A percentile compares a stretch with the other conserved stretches of the same genome.
phyloP scores from a whole-genome alignment of 1,140 invertebrate species.

The Drosophila murphyi region DNA sequence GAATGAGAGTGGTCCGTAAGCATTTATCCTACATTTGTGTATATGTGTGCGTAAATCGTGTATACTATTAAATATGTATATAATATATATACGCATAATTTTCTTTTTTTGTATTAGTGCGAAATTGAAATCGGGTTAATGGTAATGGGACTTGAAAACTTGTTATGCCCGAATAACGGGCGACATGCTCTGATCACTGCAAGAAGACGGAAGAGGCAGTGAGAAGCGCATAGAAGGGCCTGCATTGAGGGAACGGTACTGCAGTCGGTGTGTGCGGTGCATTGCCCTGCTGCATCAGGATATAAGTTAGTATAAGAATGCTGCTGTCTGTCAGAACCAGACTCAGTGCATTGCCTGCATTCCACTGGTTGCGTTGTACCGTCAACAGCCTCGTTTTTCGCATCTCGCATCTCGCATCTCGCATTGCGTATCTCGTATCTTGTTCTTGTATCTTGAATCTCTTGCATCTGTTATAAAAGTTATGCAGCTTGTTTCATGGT shows the following conservation, averaged over 20 bases:
- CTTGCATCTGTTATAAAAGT: constrained; percentile 9
- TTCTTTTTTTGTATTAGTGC: constrained; percentile 17
- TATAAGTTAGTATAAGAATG: constrained; percentile 26
- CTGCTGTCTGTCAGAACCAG: not conserved
- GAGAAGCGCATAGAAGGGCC: constrained; percentile 35
- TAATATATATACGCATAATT: not conserved
- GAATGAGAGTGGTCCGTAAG: constrained; percentile 1
- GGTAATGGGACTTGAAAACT: constrained; percentile 65
- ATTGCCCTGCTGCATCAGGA: constrained; percentile 34
- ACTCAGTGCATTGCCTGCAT: constrained; percentile 22
- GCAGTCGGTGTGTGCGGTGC: not conserved
- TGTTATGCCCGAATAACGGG: constrained; percentile 59
- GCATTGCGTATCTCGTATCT: not conserved
- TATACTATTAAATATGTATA: not conserved
- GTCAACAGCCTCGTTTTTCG: not conserved
- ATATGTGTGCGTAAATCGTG: not conserved
- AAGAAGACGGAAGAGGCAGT: constrained; percentile 13
- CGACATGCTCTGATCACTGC: not conserved
- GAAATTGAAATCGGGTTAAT: constrained; percentile 73
- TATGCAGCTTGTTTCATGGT: constrained; percentile 28
- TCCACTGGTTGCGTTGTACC: constrained; percentile 11
- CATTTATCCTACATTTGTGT: not conserved
- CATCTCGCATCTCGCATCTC: not conserved
- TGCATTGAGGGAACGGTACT: constrained; percentile 9
- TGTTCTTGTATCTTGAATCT: not conserved